phyloP scores from a whole-genome alignment of 2,888 invertebrate genomes.

The Cylindroiulus punctatus region DNA sequence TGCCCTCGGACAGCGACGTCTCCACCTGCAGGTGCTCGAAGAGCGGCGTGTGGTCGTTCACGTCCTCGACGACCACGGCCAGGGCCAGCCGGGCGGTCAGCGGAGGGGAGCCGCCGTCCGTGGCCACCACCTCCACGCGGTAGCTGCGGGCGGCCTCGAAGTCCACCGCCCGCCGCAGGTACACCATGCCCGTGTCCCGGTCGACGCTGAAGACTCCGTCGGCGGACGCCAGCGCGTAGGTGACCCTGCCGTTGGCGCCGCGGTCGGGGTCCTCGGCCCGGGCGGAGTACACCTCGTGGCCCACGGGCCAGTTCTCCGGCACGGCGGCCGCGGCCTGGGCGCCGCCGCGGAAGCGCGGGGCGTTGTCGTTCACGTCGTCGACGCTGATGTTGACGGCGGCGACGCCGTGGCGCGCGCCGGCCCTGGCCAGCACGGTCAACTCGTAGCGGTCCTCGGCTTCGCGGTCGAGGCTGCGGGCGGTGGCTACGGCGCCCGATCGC shows the following conservation, averaged over 20 bases:
- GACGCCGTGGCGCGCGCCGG: conserved; percentile 79
- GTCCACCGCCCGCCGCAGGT: conserved; percentile 75
- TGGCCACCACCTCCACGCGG: conserved; percentile 81
- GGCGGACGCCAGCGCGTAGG: conserved; percentile 82
- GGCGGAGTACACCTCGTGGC: conserved; percentile 90
- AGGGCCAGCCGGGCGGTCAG: conserved; percentile 80
- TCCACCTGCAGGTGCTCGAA: conserved; percentile 93
- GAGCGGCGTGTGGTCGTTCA: conserved; percentile 94
- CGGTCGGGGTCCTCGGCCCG: conserved; percentile 87
- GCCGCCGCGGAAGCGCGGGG: conserved; percentile 78
- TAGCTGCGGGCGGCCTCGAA: conserved; percentile 58
- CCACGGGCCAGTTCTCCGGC: conserved; percentile 90
- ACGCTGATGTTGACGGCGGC: conserved; percentile 83
- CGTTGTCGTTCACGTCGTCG: conserved; percentile 90
- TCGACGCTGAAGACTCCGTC: conserved; percentile 85
- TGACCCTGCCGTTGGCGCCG: conserved; percentile 86
- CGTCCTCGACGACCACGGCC: conserved; percentile 80
- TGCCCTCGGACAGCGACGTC: conserved; percentile 89
- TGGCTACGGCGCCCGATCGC: conserved; percentile 80
- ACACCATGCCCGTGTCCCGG: conserved; percentile 87
- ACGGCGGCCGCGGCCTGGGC: conserved; percentile 82
- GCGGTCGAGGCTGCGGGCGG: conserved; percentile 82
- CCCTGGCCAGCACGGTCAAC: conserved; percentile 82
- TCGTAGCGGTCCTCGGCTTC: conserved; percentile 81
- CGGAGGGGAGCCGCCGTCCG: conserved; percentile 79